Evolutionary conservation across 2,113 vertebrate species (phyloP), one percentile per base, ranked within the genome.

Genomic region (Oreochromis niloticus): DNA sequence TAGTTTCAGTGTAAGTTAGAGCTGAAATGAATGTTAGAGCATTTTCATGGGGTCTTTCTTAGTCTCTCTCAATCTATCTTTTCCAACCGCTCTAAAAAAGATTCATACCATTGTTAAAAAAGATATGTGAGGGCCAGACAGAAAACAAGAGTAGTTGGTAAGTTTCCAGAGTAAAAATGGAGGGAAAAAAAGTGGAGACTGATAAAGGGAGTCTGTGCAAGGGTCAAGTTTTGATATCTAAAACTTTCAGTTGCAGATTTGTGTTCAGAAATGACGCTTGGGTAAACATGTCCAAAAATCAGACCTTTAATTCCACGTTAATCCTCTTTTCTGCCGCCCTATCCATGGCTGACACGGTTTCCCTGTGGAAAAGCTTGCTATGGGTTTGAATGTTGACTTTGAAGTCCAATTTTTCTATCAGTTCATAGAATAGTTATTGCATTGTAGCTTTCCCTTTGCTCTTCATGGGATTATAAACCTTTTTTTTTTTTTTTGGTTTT

Each of bases 301-400:
- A 87, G 83, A 91, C 90, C 88, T 92, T 85, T 94, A 94, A 93
- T 93, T 92, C 94, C 89, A 84, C 80, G 82, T 88, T 94, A 95
- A 95, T 95, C 93, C 89, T 93, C 89, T 95, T 95, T 94, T 80
- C 93, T 89, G 87, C 87, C 81, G 85, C 78, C 80, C 85, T 83
- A 83, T 86, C 83, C 89, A 55, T 85, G 82, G 75, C 85, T 54
- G 84, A 87, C 87, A 83, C 3, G 54, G 83, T 75, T 39, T 80
- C 59, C 85, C 75, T 1, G 1, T 89, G 91, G 91, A 88, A 88
- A 91, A 82, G 17, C 83, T 46, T 80, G 85, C 90, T 83, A n/a
- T 12, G 39, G 43, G 79, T 92, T 91, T 83, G 87, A 85, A 87
- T 80, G 27, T 43, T 83, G 84, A 48, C 87, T 90, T 93, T 93